Base-by-base conservation (phyloP, 2,113 vertebrate species). In the Phoenicopterus ruber region DNA sequence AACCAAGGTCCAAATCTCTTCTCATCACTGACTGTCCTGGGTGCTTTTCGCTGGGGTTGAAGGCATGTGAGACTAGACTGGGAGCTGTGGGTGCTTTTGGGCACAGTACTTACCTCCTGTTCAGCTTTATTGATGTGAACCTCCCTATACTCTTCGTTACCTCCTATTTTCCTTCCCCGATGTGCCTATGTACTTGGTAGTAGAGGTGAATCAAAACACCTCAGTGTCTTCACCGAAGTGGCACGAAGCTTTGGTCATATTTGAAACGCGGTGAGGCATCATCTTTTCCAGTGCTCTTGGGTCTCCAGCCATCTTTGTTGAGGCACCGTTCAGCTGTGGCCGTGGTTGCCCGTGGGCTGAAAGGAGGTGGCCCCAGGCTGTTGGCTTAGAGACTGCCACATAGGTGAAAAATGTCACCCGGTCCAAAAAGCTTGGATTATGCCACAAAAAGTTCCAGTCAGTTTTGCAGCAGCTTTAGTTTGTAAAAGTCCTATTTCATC, bases 251-350 rank as follows among this genome's bases (percentile, higher is more conserved):
- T 28, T 66, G 61, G 46, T 54, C 11, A 2, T 36, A 1, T 52
- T 17, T 24, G 63, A 42, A 71, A 28, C 0, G 5, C 2, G 15
- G 34, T 50, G 40, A 52, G 31, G 32, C 28, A 13, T 25, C 17
- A 1, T 20, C 47, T 44, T 47, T 26, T 11, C 3, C 38, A n/a
- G 58, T 32, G 1, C 22, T 32, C 25, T 18, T 0, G 1, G 10
- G 31, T 76, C 42, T 21, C 20, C 18, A 2, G 19, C 24, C 8
- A 3, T 14, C 79, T 78, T 12, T 31, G 29, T 25, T 29, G 70
- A 11, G 40, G 17, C 49, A 3, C 13, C 7, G 26, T 2, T 59
- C 17, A 7, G 38, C 38, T 26, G 50, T 40, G 79, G 66, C 28
- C 0, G 1, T 17, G 61, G 7, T 17, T 32, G 13, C 57, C 17